A percentile compares a stretch with the other conserved stretches of the same genome.
Evolutionary conservation across 2,797 vertebrate genomes (phyloP).

Genomic region (Pseudopleuronectes americanus): DNA sequence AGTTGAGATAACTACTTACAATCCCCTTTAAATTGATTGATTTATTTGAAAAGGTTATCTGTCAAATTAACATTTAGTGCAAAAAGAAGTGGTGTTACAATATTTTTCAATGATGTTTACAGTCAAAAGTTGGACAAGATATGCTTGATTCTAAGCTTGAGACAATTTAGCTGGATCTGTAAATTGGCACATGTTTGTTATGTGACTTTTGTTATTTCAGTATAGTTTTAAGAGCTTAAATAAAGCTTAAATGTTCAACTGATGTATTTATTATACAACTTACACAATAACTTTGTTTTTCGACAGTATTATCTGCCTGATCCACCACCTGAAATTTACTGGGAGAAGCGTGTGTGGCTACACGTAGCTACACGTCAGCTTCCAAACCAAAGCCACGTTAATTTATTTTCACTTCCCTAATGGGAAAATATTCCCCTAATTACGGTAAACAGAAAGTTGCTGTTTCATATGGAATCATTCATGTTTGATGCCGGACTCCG

Average conservation of each 20-base stretch:
- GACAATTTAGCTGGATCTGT: background rate
- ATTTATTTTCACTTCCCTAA: conserved; percentile 89
- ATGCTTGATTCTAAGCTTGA: too few species aligned
- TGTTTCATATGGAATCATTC: conserved; percentile 91
- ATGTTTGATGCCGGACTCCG: conserved; percentile 84
- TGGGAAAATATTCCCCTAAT: conserved; percentile 88
- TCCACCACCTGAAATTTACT: conserved; percentile 31
- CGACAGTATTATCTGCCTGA: conserved; percentile 12
- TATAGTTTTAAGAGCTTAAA: too few species aligned
- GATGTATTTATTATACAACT: background rate
- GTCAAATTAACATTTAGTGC: too few species aligned
- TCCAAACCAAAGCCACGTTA: conserved; percentile 76
- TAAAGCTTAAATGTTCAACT: background rate
- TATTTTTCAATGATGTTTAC: too few species aligned
- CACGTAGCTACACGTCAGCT: conserved; percentile 64
- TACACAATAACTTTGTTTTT: conserved; percentile 6
- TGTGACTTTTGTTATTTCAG: too few species aligned
- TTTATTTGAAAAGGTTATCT: too few species aligned
- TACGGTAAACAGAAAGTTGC: conserved; percentile 87
- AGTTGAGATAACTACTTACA: too few species aligned
- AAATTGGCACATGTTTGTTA: background rate
- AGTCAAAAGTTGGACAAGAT: too few species aligned
- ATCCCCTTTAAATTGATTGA: too few species aligned
- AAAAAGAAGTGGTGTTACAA: too few species aligned
- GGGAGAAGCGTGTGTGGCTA: conserved; percentile 43